These are phyloP conservation scores for Danionella dracula DNA, from an alignment of 2,797 vertebrate species.

Conservation along the genomic window DNA sequence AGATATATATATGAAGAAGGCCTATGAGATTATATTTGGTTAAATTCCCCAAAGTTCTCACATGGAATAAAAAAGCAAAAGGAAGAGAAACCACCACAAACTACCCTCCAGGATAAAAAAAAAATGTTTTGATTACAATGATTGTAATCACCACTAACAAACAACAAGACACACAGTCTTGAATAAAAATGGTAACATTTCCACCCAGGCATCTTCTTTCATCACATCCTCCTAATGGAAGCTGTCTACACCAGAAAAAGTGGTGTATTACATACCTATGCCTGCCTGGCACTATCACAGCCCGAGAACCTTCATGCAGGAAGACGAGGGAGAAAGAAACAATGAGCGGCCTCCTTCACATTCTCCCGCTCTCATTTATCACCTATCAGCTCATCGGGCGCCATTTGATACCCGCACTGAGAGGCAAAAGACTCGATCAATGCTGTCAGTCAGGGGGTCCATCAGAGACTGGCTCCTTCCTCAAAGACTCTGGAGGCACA, in stretches of 20 bases:
- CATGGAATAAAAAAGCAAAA: no score
- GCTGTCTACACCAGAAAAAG: constrained; percentile 44
- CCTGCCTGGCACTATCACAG: constrained; percentile 35
- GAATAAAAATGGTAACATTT: no score
- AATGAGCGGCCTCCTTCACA: constrained; percentile 19
- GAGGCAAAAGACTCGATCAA: constrained; percentile 41
- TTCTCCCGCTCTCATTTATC: constrained; percentile 45
- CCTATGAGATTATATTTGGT: no score
- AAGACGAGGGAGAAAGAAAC: constrained; percentile 5
- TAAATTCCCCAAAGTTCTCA: no score
- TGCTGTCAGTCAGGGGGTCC: constrained; percentile 47
- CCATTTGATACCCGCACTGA: constrained; percentile 45
- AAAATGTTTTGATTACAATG: no score
- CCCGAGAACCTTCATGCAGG: constrained; percentile 10
- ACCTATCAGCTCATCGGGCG: constrained; percentile 47
- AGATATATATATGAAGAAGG: no score
- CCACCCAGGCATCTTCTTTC: no score
- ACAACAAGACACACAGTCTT: no score
- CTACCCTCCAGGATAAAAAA: no score
- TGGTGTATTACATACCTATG: constrained; percentile 7
- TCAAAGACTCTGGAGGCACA: constrained; percentile 17
- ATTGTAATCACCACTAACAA: no score
- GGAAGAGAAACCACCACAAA: no score
- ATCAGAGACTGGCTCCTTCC: constrained; percentile 41
- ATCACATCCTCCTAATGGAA: constrained; percentile 42